Evolutionary conservation across 2,888 invertebrate genomes (phyloP), one percentile per base, ranked within the genome.

Genomic region (Scaptomyza tumidula): DNA sequence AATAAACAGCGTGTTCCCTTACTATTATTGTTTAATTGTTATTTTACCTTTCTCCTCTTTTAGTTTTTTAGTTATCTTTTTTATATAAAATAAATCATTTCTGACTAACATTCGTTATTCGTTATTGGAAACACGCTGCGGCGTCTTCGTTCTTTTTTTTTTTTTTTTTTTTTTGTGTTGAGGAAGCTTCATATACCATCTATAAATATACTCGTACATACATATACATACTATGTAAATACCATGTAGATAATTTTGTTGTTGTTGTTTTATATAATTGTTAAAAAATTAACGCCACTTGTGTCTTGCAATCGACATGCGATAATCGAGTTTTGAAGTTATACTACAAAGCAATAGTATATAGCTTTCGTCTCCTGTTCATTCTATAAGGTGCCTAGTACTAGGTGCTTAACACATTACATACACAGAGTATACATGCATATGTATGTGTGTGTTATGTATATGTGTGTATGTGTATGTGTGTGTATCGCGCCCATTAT

Each of bases 141-240:
- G 54, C 41, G 9, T 41, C 13, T 10, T 39, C 7, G 9, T 16
- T 3, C 10, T 16, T 64, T 73, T 14, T 19, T 13, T 48, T n/a
- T 16, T 1, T 31, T 29, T 19, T 13, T 48, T n/a, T 16, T 1
- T 31, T 29, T 13, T 9, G 48, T 75, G 60, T 78, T 83, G 84
- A 85, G 87, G 85, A 85, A 85, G 85, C 85, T 85, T 84, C 75
- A 80, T 84, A 82, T 84, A 81, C 75, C 85, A 82, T 86, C 78
- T 86, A 81, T 81, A 80, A 88, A 84, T 88, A 86, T 83, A 86
- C 66, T 78, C 80, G 74, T 82, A 77, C 71, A 66, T 66, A 68
- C 61, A 65, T 70, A 49, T n/a, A 37, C 6, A 66, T 35, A 35
- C 10, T 41, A 59, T 76, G 76, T 77, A 77, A 74, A 77, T 77